Base-by-base conservation (phyloP, 2,888 invertebrate genomes). In the Hirtodrosophila alboralis region DNA sequence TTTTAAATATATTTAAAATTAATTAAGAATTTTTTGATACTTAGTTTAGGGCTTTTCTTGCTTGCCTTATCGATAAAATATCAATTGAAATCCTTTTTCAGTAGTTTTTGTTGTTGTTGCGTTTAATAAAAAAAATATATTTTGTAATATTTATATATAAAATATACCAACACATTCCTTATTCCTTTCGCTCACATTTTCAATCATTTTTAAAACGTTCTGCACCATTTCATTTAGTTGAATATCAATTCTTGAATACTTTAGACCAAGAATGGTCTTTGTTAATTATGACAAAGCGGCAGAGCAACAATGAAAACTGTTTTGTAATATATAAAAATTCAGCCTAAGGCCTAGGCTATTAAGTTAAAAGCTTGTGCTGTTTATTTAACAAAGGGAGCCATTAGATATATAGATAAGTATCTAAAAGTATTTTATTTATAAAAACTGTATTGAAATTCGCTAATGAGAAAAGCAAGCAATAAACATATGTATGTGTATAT, bases 341-440 rank as follows among this genome's bases (percentile, higher is more conserved):
- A n/a, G n/a, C n/a, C n/a, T 13, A 28, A 38, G 33, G 37, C 31
- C 23, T 34, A n/a, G 33, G 67, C 66, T 76, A 83, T 79, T 83
- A 75, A 54, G 73, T 53, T 83, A 61, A 77, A 75, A 77, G 83
- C 79, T 59, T 75, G 52, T 70, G 31, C 36, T 44, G 21, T 53
- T 60, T 56, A 56, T 52, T 52, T 16, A 10, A 5, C 57, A 36
- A 34, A 28, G 27, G 33, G 13, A 14, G n/a, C 23, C 44, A 45
- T 53, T 49, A 52, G 14, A 51, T 41, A 48, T 41, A 51, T 47
- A 49, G 12, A 21, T 38, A 27, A 27, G 34, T 33, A 37, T 37
- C 18, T 23, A 18, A 8, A n/a, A 7, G 3, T 18, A 18, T 18
- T 18, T 18, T 18, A 18, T 18, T 18, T 18, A 18, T 18, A n/a